Conservation (phyloP, 2,797 vertebrate species). For the Philypnodon macrostomus region DNA sequence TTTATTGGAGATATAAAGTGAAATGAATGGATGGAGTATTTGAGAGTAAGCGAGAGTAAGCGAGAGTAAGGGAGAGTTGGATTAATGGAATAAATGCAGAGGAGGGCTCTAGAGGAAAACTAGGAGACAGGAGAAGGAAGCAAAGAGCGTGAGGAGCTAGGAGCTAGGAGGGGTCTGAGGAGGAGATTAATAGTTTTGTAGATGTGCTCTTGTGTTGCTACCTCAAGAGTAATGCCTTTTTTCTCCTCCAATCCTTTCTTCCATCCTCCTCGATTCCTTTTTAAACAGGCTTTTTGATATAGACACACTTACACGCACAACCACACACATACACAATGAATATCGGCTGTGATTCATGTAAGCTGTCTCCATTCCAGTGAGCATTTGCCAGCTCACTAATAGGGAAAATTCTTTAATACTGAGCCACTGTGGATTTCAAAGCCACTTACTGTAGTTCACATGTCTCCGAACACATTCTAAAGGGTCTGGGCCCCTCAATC, state of each 20-base stretch:
- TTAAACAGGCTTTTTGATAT: conserved; percentile 59
- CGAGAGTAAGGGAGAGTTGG: conserved; percentile 57
- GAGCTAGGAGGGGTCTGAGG: conserved; percentile 48
- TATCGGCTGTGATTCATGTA: conserved; percentile 74
- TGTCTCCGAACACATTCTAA: conserved; percentile 60
- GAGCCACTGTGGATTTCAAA: conserved; percentile 72
- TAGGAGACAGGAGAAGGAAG: conserved; percentile 49
- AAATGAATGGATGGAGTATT: conserved; percentile 61
- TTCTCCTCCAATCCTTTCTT: conserved; percentile 60
- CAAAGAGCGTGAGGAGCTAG: conserved; percentile 49
- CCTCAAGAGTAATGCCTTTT: conserved; percentile 73
- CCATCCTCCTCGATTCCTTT: conserved; percentile 60
- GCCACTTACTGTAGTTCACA: conserved; percentile 70
- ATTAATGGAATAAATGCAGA: conserved; percentile 72
- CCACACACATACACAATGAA: conserved; percentile 42
- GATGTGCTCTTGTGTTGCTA: conserved; percentile 67
- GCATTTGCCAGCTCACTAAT: conserved; percentile 74
- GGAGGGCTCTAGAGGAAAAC: conserved; percentile 61
- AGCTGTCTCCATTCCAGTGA: conserved; percentile 70
- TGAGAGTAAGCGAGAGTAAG: conserved; percentile 41
- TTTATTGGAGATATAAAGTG: conserved; percentile 51
- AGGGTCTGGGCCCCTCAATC: conserved; percentile 49
- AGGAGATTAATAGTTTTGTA: conserved; percentile 75
- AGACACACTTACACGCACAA: conserved; percentile 23
- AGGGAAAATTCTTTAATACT: conserved; percentile 72